Evolutionary conservation across 2,888 invertebrate genomes (phyloP).

Genomic region (Agonum fuliginosum): DNA sequence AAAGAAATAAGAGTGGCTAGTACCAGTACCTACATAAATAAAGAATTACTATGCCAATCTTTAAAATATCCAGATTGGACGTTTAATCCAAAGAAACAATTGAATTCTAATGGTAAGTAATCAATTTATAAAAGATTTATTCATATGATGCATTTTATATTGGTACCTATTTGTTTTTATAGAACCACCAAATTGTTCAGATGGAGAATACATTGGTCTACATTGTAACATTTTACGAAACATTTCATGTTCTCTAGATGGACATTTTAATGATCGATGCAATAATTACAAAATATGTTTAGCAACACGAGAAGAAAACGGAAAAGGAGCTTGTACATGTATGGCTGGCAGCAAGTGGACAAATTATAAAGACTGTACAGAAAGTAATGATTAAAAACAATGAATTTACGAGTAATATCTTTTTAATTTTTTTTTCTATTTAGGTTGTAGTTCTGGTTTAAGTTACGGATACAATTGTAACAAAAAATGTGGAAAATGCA

Average conservation of each 20-base stretch:
- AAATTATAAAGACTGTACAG: not conserved
- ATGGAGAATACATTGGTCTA: not conserved
- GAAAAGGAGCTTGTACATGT: constrained; percentile 8
- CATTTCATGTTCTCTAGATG: not conserved
- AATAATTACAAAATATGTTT: not conserved
- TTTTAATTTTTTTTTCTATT: constrained; percentile 6
- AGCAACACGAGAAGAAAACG: not conserved
- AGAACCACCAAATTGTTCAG: not conserved
- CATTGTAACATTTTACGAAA: too few species aligned
- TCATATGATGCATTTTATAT: too few species aligned
- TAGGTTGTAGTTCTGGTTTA: constrained; percentile 7
- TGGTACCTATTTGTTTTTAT: not conserved
- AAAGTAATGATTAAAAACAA: not conserved
- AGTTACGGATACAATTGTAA: constrained; percentile 42
- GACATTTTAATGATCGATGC: not conserved
- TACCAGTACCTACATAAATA: not conserved
- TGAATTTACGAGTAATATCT: not conserved
- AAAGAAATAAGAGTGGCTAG: not conserved
- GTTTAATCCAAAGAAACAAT: not conserved
- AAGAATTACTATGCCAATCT: not conserved
- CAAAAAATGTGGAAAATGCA: constrained; percentile 35
- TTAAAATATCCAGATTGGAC: constrained; percentile 22
- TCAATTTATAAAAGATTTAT: not conserved
- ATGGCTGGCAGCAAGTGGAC: not conserved
- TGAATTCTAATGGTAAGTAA: not conserved